phyloP scores from a whole-genome alignment of 2,888 invertebrate genomes.

The Blastobasis adustella region DNA sequence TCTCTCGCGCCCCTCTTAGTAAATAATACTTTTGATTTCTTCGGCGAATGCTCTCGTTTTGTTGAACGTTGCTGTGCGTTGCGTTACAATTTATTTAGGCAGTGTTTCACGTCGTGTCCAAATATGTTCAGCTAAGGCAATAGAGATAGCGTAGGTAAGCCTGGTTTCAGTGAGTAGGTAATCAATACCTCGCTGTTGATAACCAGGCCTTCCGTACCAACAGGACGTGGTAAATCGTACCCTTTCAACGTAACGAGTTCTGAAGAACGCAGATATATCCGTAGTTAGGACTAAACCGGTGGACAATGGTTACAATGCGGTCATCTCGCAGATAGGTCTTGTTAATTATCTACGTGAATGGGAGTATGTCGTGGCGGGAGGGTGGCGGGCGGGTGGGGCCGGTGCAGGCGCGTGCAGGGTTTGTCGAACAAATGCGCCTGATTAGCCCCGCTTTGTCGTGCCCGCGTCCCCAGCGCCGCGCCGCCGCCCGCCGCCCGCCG shows the following conservation, averaged over 20 bases:
- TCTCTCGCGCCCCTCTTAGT: constrained; percentile 44
- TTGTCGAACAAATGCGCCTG: constrained; percentile 67
- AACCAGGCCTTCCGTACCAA: too few species aligned
- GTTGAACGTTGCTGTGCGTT: background rate
- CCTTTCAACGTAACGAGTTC: too few species aligned
- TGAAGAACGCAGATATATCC: too few species aligned
- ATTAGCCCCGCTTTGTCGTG: constrained; percentile 62
- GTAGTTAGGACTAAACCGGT: too few species aligned
- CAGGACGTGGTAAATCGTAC: too few species aligned
- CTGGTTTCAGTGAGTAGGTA: too few species aligned
- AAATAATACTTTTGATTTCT: constrained; percentile 59
- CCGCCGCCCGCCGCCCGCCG: constrained; percentile 13
- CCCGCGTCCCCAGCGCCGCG: constrained; percentile 11
- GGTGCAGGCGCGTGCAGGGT: constrained; percentile 29
- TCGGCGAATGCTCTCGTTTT: constrained; percentile 16
- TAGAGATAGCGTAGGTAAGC: too few species aligned
- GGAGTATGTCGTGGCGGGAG: constrained; percentile 17
- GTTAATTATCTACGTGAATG: constrained; percentile 57
- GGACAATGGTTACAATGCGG: too few species aligned
- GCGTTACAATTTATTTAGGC: too few species aligned
- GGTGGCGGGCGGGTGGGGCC: constrained; percentile 12
- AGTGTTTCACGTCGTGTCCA: too few species aligned
- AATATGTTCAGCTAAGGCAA: too few species aligned
- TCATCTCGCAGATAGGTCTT: constrained; percentile 33
- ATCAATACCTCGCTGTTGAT: too few species aligned